Base-by-base conservation (phyloP, 53 echinoderm and acorn worm genomes). In the Paracentrotus lividus region DNA sequence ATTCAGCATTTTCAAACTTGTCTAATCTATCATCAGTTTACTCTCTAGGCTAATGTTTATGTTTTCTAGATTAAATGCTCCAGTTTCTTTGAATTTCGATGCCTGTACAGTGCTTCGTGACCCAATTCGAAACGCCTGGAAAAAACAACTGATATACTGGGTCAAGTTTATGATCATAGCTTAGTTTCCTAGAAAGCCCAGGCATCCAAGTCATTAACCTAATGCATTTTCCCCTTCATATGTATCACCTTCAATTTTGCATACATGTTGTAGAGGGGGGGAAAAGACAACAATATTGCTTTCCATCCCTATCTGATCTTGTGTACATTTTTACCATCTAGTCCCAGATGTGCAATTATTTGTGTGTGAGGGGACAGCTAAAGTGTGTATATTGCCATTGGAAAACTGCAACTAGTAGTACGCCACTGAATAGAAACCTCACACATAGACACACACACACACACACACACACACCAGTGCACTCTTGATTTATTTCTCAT, bases 401-500 rank as follows among this genome's bases (percentile, higher is more conserved):
- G 40, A 72, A 72, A 72, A 18, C 72, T 40, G 13, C 18, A 36
- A 72, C 40, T 40, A 21, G 20, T 16, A 18, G 27, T 49, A 3
- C 49, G 52, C 85, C 4, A 26, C 27, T 72, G 40, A 72, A 72
- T 72, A 40, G 85, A n/a, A 85, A 18, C 85, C 51, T 43, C 49
- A n/a, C 49, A 85, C n/a, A 23, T 43, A 64, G 31, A 64, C 78
- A 78, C 78, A 78, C 78, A 78, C 78, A 76, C 76, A 76, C 18
- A 81, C 10, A 13, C 44, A 84, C 42, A 81, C 43, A 42, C 84
- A 84, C 43, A 42, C 77, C n/a, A 42, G 47, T 44, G 4, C 47
- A 20, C 32, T 85, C 49, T 49, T 47, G 52, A 47, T 85, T 85
- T 47, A 85, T 85, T 85, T 85, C 85, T 85, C 85, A 47, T 85